Conservation (phyloP, 1,140 invertebrate genomes). For the Apolygus lucorum region DNA sequence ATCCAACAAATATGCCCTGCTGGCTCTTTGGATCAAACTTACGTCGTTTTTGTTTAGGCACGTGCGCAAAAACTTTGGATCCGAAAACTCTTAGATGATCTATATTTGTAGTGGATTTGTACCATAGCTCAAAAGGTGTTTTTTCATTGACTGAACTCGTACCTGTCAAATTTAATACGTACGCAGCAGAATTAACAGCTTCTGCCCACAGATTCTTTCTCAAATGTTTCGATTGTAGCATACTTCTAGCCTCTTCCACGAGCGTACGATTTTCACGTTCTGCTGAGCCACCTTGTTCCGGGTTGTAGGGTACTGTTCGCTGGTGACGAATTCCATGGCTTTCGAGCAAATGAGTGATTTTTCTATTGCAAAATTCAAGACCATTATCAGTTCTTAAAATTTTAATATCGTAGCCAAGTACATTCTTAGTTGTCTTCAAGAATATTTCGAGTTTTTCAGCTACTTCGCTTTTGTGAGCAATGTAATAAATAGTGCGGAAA, state of each 20-base stretch:
- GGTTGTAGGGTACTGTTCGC: too few relatives aligned
- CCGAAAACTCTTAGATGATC: slow-evolving; percentile 36
- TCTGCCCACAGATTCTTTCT: slow-evolving; percentile 21
- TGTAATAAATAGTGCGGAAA: too few relatives aligned
- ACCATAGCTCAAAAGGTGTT: slow-evolving; percentile 33
- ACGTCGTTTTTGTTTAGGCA: slow-evolving; percentile 26
- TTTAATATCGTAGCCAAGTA: too few relatives aligned
- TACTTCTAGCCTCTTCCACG: too few relatives aligned
- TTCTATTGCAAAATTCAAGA: too few relatives aligned
- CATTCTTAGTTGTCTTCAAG: too few relatives aligned
- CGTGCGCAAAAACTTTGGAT: slow-evolving; percentile 28
- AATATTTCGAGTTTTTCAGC: too few relatives aligned
- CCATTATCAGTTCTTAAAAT: too few relatives aligned
- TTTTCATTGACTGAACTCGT: slow-evolving; percentile 19
- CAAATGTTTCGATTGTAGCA: too few relatives aligned
- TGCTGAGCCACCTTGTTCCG: neutral
- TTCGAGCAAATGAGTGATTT: too few relatives aligned
- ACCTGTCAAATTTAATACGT: slow-evolving; percentile 8
- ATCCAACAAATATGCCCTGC: slow-evolving; percentile 35
- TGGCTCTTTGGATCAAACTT: slow-evolving; percentile 33
- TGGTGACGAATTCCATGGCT: too few relatives aligned
- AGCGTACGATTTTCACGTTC: neutral
- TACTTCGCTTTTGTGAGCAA: too few relatives aligned
- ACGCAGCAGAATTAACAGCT: slow-evolving; percentile 12
- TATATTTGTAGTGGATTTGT: slow-evolving; percentile 29